These are phyloP conservation scores for Caenorhabditis auriculariae DNA, from an alignment of 2,888 invertebrate genomes.

Conservation along the genomic window DNA sequence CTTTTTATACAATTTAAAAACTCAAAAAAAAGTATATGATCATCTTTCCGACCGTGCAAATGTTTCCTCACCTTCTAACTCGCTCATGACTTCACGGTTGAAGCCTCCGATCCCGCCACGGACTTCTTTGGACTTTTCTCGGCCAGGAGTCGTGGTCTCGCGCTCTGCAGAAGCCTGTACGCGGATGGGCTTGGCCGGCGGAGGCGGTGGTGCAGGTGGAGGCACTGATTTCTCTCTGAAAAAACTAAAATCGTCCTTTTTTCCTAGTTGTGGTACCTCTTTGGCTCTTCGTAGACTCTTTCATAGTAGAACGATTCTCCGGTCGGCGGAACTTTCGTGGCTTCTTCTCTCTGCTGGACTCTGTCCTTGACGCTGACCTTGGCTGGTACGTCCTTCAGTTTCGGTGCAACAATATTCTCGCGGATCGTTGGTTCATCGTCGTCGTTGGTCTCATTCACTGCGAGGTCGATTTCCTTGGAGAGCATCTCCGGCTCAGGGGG, in stretches of 20 bases:
- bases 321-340: conserved; percentile 12
- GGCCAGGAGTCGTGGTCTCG: conserved; percentile 21
- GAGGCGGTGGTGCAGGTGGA: conserved; percentile 45
- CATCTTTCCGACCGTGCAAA: not conserved
- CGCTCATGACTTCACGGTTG: conserved; percentile 27
- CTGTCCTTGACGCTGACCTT: too few relatives aligned
- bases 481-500: not conserved
- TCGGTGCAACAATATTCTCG: conserved; percentile 6
- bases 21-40: too few relatives aligned
- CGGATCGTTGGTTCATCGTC: conserved; percentile 22
- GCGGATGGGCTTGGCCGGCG: conserved; percentile 28
- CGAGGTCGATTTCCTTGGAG: not conserved
- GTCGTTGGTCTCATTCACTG: conserved; percentile 8
- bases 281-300: conserved; percentile 21
- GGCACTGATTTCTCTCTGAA: conserved; percentile 35
- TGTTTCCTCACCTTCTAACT: conserved; percentile 11
- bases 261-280: conserved; percentile 7
- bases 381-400: not conserved
- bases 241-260: not conserved
- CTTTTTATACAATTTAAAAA: too few relatives aligned
- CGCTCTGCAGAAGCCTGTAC: conserved; percentile 12
- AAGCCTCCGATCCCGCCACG: conserved; percentile 30
- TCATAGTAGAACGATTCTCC: conserved; percentile 22
- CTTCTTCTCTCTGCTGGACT: too few relatives aligned
- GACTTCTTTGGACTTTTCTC: conserved; percentile 17